These are phyloP conservation scores for Mesocentrotus franciscanus DNA, from an alignment of 53 echinoderm and acorn worm species.

Conservation along the genomic window DNA sequence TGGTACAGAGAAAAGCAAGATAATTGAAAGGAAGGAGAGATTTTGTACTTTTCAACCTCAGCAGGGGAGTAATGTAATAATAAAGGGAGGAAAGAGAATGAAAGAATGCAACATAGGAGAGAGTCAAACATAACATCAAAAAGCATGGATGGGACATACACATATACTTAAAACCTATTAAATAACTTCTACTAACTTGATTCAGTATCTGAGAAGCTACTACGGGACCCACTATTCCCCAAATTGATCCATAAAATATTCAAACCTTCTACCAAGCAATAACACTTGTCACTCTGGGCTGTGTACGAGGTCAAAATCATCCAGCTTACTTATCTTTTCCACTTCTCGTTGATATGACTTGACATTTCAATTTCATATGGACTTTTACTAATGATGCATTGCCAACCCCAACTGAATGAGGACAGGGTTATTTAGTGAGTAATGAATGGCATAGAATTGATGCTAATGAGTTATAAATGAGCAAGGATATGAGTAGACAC, in stretches of 20 bases:
- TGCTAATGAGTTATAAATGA: neutral
- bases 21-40: too few species aligned
- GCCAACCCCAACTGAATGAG: neutral
- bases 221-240: neutral
- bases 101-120: too few species aligned
- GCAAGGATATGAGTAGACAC: neutral
- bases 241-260: constrained; percentile 22
- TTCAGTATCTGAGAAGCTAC: neutral
- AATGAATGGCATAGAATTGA: neutral
- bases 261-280: neutral
- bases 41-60: too few species aligned
- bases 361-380: constrained; percentile 35
- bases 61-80: too few species aligned
- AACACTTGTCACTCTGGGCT: neutral
- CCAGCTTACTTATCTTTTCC: neutral
- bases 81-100: too few species aligned
- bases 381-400: neutral
- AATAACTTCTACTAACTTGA: neutral
- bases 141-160: neutral
- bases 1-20: neutral
- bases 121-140: too few species aligned
- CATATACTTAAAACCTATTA: neutral
- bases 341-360: neutral
- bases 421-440: neutral
- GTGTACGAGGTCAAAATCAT: neutral